Conservation (phyloP, 2,113 vertebrate species). For the Petromus typicus region DNA sequence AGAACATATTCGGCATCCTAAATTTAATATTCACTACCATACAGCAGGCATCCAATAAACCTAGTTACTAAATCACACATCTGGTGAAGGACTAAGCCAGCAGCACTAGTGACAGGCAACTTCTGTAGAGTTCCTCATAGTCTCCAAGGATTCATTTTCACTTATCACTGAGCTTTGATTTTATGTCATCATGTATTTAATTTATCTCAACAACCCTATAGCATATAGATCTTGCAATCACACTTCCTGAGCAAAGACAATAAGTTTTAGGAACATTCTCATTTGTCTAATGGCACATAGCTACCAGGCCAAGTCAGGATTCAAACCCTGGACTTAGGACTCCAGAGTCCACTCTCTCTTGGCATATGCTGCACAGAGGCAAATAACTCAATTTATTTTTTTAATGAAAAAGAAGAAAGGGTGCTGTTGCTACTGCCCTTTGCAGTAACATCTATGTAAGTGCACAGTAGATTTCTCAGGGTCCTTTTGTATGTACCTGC, state of each 20-base stretch:
- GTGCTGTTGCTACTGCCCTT: neutral
- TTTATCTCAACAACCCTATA: neutral
- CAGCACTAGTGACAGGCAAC: neutral
- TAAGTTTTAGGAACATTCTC: neutral
- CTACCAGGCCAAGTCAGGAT: neutral
- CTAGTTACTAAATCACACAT: neutral
- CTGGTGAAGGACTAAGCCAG: neutral
- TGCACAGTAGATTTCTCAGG: neutral
- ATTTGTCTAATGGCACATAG: neutral
- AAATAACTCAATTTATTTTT: neutral
- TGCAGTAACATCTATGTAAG: neutral
- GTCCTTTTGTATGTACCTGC: neutral
- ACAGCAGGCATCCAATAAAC: conserved; percentile 7
- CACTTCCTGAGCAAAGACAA: neutral
- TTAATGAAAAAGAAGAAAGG: neutral
- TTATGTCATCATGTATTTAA: neutral
- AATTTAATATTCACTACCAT: neutral
- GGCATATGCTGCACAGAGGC: neutral
- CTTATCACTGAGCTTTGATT: neutral
- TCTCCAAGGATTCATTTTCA: neutral
- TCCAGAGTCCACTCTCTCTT: neutral
- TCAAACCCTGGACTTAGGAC: neutral
- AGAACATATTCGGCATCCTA: neutral
- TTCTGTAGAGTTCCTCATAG: neutral
- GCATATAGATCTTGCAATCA: neutral